Evolutionary conservation across 2,888 invertebrate genomes (phyloP).

Genomic region (Noctua janthina): DNA sequence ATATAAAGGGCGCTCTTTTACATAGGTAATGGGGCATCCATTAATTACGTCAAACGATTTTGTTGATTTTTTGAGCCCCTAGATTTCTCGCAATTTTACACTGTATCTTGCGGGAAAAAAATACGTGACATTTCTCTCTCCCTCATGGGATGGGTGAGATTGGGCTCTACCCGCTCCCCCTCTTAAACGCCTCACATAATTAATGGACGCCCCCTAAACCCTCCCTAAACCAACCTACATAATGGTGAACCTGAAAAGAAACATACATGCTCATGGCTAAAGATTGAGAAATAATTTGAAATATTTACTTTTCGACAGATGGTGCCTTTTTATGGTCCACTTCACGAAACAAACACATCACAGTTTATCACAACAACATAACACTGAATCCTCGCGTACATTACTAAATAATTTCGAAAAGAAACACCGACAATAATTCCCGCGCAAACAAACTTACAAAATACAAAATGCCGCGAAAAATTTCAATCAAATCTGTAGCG

Average conservation of each 20-base stretch:
- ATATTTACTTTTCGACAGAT: slow-evolving; percentile 89
- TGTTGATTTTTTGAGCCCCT: background rate
- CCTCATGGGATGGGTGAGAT: too few relatives aligned
- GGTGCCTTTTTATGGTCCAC: slow-evolving; percentile 81
- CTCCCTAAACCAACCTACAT: background rate
- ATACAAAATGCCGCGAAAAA: slow-evolving; percentile 57
- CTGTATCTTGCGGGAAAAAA: too few relatives aligned
- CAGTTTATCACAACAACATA: slow-evolving; percentile 73
- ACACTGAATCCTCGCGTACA: slow-evolving; percentile 79
- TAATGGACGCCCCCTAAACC: background rate
- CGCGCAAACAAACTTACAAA: slow-evolving; percentile 44
- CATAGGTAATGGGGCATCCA: background rate
- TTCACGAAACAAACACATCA: slow-evolving; percentile 84
- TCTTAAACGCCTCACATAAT: background rate
- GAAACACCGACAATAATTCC: slow-evolving; percentile 65
- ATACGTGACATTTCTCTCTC: too few relatives aligned
- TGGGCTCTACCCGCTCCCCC: background rate
- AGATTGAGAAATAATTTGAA: slow-evolving; percentile 5
- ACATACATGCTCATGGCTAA: background rate
- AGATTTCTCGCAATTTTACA: too few relatives aligned
- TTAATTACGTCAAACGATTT: background rate
- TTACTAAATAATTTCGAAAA: slow-evolving; percentile 65
- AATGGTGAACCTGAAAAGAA: background rate
- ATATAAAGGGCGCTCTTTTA: background rate
- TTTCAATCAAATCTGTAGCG: too few relatives aligned